Base-by-base conservation (phyloP, 2,797 vertebrate species). In the Bovichtus variegatus region DNA sequence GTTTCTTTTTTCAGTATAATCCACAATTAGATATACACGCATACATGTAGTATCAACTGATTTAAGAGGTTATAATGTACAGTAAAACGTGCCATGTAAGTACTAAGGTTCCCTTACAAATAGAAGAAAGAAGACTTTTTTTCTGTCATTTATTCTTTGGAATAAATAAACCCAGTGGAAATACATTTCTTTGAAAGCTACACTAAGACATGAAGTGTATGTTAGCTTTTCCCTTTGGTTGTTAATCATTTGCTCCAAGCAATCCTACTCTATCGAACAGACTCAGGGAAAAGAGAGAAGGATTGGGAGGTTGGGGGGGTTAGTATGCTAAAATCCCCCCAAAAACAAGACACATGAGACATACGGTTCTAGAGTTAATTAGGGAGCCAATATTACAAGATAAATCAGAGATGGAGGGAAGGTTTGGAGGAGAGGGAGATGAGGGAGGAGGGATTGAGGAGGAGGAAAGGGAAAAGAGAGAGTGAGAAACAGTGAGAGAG, bases 351-450 rank as follows among this genome's bases (percentile, higher is more conserved):
- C 92, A 91, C 91, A 87, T 78, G 91, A 94, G 91, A 92, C 91
- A 80, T 77, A 64, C 54, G 58, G 87, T 80, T 87, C 87, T 81
- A 78, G 69, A 89, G 90, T 93, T 94, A 94, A 94, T 95, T 94
- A 94, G 93, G 84, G 86, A 89, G 86, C 86, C 85, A 74, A 93
- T 93, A 94, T 93, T 94, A 92, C 90, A 88, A 91, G 90, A 93
- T 93, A 92, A 92, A 94, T 94, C 93, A 93, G 86, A 89, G 86
- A 87, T 90, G 81, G 87, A 88, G 85, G 81, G 87, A 85, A 78
- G 84, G 82, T 85, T 86, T 66, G 87, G 78, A 80, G 83, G 81
- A 89, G 80, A 82, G 80, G 77, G 74, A 65, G 83, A 77, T 29
- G 64, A 77, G 82, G 82, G 85, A 82, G 84, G 86, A 82, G 80